Base-by-base conservation (phyloP, 2,888 invertebrate genomes). In the Tigriopus californicus region DNA sequence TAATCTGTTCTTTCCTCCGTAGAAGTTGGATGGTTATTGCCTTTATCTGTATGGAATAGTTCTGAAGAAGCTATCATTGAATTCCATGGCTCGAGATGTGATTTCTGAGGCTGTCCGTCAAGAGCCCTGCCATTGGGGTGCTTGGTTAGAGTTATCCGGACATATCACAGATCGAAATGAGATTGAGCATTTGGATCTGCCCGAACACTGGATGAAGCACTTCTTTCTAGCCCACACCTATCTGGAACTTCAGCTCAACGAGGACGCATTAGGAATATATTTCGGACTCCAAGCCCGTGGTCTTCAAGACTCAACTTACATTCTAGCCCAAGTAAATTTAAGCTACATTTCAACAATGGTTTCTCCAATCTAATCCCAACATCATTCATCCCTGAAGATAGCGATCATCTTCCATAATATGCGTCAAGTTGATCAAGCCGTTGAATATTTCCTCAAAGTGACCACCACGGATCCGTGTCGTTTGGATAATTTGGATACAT, bases 401-500 rank as follows among this genome's bases (percentile, higher is more conserved):
- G 95, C 94, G 11, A 81, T 90, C 63, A 87, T 87, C 15, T 84
- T 87, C 71, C 90, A 95, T 72, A 91, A 94, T 67, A 82, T 85
- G 69, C 79, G 90, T 89, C 92, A 92, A 74, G 83, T 91, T 20
- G 90, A 89, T 67, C 81, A 83, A 65, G 90, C 94, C 1, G 81
- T 92, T 59, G 78, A 81, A 62, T 78, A 84, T 55, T 97, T 95
- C 68, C 80, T 85, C 68, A 79, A 82, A 62, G 76, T 97, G 33
- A 81, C 85, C 65, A 80, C 82, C 65, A 76, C 79, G 66, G 98
- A 98, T 76, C 98, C 97, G 0, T 94, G 82, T 70, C 77, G 95
- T 48, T 73, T 98, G 42, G 95, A 97, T 67, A 88, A 94, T 70
- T 83, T 98, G 79, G 95, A 98, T 72, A 86, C 87, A 0, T 95